A percentile compares a stretch with the other conserved stretches of the same genome.
These are phyloP conservation scores for Thymelicus sylvestris DNA, from an alignment of 2,888 invertebrate genomes.

Conservation along the genomic window DNA sequence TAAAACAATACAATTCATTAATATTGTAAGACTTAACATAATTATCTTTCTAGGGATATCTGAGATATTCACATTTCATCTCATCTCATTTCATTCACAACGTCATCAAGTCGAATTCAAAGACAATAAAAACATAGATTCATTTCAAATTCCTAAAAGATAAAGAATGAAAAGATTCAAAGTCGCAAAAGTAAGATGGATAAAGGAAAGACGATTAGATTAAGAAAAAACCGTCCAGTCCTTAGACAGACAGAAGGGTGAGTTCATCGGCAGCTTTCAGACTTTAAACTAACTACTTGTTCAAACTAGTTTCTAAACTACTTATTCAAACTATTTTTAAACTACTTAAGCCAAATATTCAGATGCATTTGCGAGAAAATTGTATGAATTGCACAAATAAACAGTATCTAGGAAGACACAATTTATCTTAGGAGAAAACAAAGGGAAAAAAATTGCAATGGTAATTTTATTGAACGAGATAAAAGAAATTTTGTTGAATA, in stretches of 20 bases:
- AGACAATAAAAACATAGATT: not conserved
- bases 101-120: not conserved
- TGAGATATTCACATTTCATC: too few species aligned
- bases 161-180: not conserved
- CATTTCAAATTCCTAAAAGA: not conserved
- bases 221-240: slow-evolving; percentile 55
- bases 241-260: slow-evolving; percentile 66
- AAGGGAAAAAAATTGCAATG: too few species aligned
- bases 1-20: too few species aligned
- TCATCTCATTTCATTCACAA: too few species aligned
- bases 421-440: too few species aligned
- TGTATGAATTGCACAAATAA: not conserved
- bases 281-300: slow-evolving; percentile 37
- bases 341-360: slow-evolving; percentile 9
- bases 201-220: slow-evolving; percentile 5
- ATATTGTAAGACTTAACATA: too few species aligned
- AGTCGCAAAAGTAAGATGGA: not conserved
- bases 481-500: too few species aligned
- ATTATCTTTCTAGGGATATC: too few species aligned
- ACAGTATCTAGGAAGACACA: too few species aligned
- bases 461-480: too few species aligned
- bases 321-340: not conserved
- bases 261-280: slow-evolving; percentile 65
- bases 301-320: not conserved
- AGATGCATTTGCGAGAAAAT: not conserved